Evolutionary conservation across 2,113 vertebrate genomes (phyloP).

Genomic region (Thryonomys swinderianus): DNA sequence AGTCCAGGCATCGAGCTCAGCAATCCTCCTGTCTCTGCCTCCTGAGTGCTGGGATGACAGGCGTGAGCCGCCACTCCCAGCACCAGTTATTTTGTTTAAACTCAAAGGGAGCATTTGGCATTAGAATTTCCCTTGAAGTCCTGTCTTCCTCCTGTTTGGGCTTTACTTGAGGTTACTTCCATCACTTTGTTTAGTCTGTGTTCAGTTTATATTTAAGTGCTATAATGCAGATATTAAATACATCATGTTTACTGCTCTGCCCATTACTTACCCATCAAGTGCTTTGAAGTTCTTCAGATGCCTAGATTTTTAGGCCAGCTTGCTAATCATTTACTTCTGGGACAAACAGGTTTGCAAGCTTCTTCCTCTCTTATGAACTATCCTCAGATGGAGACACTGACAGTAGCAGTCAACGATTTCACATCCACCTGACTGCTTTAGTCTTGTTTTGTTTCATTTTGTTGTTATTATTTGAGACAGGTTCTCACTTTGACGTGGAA

Average conservation of each 20-base stretch:
- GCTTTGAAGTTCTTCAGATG: not conserved
- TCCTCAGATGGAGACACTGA: not conserved
- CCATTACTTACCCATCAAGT: not conserved
- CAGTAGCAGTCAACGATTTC: not conserved
- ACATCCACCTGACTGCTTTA: not conserved
- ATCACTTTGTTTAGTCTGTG: not conserved
- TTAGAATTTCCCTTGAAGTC: not conserved
- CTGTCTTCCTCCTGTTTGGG: not conserved
- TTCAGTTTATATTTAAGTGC: slow-evolving; percentile 32
- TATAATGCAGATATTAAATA: not conserved
- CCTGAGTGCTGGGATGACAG: too few species aligned
- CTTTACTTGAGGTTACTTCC: not conserved
- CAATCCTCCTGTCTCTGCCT: too few species aligned
- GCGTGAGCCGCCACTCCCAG: too few species aligned
- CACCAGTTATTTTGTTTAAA: not conserved
- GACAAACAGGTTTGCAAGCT: not conserved
- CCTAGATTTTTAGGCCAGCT: not conserved
- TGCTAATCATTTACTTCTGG: not conserved
- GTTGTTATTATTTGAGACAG: too few species aligned
- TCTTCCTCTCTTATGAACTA: not conserved
- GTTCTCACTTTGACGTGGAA: slow-evolving; percentile 76
- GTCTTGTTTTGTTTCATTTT: too few species aligned
- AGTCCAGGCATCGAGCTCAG: too few species aligned
- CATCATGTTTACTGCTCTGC: not conserved
- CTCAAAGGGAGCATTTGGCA: not conserved